A percentile compares a stretch with the other conserved stretches of the same genome.
Conservation (phyloP, 2,888 invertebrate genomes). For the Colostygia pectinataria region DNA sequence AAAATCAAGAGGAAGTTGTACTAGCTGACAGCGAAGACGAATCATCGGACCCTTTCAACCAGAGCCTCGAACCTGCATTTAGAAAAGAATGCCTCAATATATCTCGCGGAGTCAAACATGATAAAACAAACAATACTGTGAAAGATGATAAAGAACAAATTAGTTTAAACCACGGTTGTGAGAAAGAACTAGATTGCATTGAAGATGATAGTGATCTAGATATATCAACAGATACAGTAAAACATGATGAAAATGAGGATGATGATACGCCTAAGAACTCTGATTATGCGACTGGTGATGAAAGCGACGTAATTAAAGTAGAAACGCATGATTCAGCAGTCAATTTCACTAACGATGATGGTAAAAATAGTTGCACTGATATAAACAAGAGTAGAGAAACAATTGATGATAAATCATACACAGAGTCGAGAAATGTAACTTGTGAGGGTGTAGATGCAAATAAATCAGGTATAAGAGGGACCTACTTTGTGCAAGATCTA, state of each 20-base stretch:
- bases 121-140: no score
- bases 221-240: slow-evolving; percentile 42
- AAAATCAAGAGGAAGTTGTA: slow-evolving; percentile 42
- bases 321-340: slow-evolving; percentile 3
- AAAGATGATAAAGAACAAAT: slow-evolving; percentile 10
- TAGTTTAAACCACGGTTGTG: slow-evolving; percentile 11
- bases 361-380: slow-evolving; percentile 5
- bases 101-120: no score
- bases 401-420: neutral
- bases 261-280: slow-evolving; percentile 34
- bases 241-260: slow-evolving; percentile 36
- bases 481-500: neutral
- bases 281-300: slow-evolving; percentile 31
- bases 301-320: slow-evolving; percentile 29
- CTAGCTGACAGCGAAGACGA: slow-evolving; percentile 57
- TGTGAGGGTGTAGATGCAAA: neutral
- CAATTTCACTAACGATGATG: slow-evolving; percentile 9
- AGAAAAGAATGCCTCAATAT: slow-evolving; percentile 55
- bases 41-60: slow-evolving; percentile 52
- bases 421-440: neutral
- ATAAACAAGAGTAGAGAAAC: neutral
- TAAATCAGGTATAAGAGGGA: neutral
- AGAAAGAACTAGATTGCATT: slow-evolving; percentile 26
- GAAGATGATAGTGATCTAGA: slow-evolving; percentile 41
- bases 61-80: slow-evolving; percentile 67